Evolutionary conservation across 30 jellyfish, hydroid and myxozoan species (phyloP).

Genomic region (Hydractinia symbiolongicarpus): DNA sequence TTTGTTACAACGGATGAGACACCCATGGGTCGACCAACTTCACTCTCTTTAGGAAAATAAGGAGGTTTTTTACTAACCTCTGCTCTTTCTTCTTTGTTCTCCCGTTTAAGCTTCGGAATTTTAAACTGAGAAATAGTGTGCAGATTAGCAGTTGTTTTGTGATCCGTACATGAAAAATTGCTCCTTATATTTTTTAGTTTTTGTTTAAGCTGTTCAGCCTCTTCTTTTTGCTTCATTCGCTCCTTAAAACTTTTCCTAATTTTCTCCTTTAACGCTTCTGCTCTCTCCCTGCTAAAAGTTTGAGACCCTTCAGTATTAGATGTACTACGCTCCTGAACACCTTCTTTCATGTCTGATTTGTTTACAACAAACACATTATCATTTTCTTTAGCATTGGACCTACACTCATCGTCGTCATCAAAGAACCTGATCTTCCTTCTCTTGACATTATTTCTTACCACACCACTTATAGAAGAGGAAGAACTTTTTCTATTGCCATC

Average conservation of each 20-base stretch:
- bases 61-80: background rate
- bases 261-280: too few relatives aligned
- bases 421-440: slow-evolving; percentile 10
- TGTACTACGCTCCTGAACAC: too few relatives aligned
- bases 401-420: slow-evolving; percentile 12
- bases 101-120: background rate
- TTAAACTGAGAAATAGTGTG: too few relatives aligned
- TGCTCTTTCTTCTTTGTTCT: background rate
- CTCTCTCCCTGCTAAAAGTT: too few relatives aligned
- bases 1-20: background rate
- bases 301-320: too few relatives aligned
- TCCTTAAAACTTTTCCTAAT: too few relatives aligned
- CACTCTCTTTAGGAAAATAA: background rate
- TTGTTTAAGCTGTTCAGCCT: too few relatives aligned
- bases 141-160: background rate
- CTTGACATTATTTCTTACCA: background rate
- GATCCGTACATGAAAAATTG: background rate
- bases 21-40: background rate
- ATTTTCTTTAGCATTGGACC: background rate
- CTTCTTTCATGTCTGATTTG: background rate
- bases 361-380: background rate
- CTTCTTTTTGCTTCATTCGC: background rate
- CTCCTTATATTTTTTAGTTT: too few relatives aligned
- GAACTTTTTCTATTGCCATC: too few relatives aligned
- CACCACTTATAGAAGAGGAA: background rate